phyloP scores from a whole-genome alignment of 2,888 invertebrate species.

The Archips xylosteana region DNA sequence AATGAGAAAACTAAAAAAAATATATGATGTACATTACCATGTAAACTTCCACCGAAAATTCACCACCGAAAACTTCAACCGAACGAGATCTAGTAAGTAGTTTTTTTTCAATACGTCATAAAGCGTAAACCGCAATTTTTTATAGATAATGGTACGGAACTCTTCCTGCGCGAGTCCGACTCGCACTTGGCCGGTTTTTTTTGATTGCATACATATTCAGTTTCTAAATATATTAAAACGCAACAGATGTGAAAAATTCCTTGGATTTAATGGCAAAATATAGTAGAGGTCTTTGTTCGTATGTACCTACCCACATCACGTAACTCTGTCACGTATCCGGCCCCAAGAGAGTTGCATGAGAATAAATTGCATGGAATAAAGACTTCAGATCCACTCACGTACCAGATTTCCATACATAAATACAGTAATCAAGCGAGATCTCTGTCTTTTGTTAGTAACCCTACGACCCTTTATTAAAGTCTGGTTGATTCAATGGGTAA shows the following conservation, averaged over 20 bases:
- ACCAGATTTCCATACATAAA: constrained; percentile 56
- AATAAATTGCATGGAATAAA: constrained; percentile 63
- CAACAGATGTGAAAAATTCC: constrained; percentile 37
- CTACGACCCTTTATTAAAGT: not conserved
- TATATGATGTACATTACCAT: too few relatives aligned
- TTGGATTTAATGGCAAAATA: constrained; percentile 59
- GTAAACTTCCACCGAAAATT: too few relatives aligned
- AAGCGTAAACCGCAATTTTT: too few relatives aligned
- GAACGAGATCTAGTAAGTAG: too few relatives aligned
- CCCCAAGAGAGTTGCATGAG: constrained; percentile 51
- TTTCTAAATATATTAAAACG: not conserved
- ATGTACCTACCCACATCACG: constrained; percentile 43
- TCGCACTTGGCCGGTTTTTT: too few relatives aligned
- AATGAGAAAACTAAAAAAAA: too few relatives aligned
- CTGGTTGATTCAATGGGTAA: not conserved
- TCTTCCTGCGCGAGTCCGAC: too few relatives aligned
- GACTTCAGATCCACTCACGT: constrained; percentile 52
- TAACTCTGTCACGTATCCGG: constrained; percentile 52
- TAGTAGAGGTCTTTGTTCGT: constrained; percentile 52
- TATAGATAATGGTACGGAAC: too few relatives aligned
- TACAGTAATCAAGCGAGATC: constrained; percentile 49
- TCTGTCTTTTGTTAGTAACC: constrained; percentile 18
- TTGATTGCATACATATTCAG: too few relatives aligned
- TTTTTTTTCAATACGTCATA: too few relatives aligned
- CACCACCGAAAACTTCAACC: too few relatives aligned